phyloP scores from a whole-genome alignment of 2,797 vertebrate species.

The Leucoraja ocellata region DNA sequence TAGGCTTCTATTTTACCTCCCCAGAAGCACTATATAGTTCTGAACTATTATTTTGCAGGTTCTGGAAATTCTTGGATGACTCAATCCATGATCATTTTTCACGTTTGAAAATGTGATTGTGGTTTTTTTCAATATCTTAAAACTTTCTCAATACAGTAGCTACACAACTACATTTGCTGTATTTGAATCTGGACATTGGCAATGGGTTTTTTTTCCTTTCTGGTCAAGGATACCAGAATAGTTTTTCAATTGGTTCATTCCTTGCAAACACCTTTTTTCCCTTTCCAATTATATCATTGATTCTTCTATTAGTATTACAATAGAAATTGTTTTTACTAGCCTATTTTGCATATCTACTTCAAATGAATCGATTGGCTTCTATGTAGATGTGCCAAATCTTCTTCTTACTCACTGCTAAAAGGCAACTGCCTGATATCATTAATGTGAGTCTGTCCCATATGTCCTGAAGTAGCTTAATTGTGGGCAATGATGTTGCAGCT shows the following conservation, averaged over 20 bases:
- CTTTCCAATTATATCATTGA: too few species aligned
- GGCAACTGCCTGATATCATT: background rate
- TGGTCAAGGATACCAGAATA: background rate
- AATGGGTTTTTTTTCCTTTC: background rate
- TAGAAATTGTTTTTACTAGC: too few species aligned
- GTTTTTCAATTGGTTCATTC: background rate
- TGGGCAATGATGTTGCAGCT: background rate
- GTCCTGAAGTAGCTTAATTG: background rate
- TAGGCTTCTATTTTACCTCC: background rate
- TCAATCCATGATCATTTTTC: background rate
- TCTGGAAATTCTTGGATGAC: background rate
- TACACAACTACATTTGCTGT: background rate
- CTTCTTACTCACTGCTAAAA: background rate
- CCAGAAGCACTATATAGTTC: background rate
- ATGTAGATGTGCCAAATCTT: background rate
- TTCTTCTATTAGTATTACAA: too few species aligned
- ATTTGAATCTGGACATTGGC: background rate
- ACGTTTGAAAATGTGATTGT: background rate
- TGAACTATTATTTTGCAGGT: background rate
- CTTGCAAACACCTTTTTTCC: background rate
- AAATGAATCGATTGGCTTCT: background rate
- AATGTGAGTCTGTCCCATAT: background rate
- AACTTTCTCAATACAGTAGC: background rate
- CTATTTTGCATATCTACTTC: background rate
- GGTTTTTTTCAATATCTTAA: background rate